phyloP scores from a whole-genome alignment of 2,113 vertebrate genomes.

The Cyanistes caeruleus region DNA sequence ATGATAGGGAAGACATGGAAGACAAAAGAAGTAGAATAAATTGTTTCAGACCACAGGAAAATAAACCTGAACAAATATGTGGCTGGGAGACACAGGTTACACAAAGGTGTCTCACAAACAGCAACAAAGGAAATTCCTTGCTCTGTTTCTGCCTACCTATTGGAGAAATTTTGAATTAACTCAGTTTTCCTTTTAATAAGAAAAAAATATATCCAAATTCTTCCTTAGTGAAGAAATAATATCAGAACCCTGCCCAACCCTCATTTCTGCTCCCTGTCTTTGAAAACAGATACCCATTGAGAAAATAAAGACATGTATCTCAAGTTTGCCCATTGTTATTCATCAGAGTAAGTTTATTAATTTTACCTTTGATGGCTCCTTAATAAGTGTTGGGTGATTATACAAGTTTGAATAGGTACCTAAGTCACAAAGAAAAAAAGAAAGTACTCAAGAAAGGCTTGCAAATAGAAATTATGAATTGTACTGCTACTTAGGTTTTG shows the following conservation, averaged over 20 bases:
- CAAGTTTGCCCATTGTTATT: not conserved
- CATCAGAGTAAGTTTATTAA: not conserved
- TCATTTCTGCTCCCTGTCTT: not conserved
- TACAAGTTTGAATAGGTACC: conserved; percentile 97
- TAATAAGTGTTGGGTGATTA: conserved; percentile 92
- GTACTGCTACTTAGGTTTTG: not conserved
- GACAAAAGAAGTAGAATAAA: not conserved
- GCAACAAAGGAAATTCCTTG: not conserved
- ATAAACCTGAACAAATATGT: not conserved
- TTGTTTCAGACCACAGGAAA: not conserved
- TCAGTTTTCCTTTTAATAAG: not conserved
- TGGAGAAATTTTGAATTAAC: not conserved
- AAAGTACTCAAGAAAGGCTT: not conserved
- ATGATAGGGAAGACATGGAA: not conserved
- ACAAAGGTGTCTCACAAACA: not conserved
- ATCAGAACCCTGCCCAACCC: not conserved
- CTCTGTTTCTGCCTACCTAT: not conserved
- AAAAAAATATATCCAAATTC: not conserved
- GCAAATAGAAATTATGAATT: not conserved
- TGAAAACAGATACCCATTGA: not conserved
- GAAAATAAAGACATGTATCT: not conserved
- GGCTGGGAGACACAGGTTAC: not conserved
- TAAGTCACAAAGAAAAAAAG: conserved; percentile 47
- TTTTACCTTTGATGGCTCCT: conserved; percentile 88
- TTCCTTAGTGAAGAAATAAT: not conserved